Evolutionary conservation across 2,797 vertebrate species (phyloP), one percentile per base, ranked within the genome.

Genomic region (Phalloptychus januarius): DNA sequence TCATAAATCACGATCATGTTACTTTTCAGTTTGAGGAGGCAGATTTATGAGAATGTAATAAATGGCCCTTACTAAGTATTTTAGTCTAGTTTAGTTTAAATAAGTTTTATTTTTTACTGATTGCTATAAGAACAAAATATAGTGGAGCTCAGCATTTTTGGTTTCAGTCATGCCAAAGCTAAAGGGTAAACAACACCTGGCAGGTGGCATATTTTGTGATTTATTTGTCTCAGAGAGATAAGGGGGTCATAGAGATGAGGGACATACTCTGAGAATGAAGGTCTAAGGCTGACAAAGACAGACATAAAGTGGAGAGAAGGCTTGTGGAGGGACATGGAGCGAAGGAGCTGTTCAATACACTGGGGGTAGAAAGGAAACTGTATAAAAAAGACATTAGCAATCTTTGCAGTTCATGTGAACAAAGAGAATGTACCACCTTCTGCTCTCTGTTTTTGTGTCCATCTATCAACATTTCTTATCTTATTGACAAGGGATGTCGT

Each of bases 391-490:
- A 89, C 83, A 85, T 86, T 80, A 81, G 83, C 90, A 90, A 90
- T 92, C 83, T 89, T 71, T 79, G 83, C 87, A 92, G 90, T 85
- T 87, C 42, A 74, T 77, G 46, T 79, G 83, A 89, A 84, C 85
- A 82, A 80, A 85, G 86, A 28, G 31, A 69, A 75, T 83, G 72
- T 77, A 75, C 75, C 45, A 75, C 83, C 81, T 82, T 83, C 50
- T 78, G 71, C 80, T 73, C 73, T 79, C 71, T 79, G 71, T 69
- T 78, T 90, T 86, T 83, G 84, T 90, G 87, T 79, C 85, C 71
- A 33, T 90, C 88, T 92, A 91, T 95, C 92, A 89, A 85, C 65
- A 85, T 82, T 89, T 92, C 91, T 93, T 91, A 93, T 94, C 90
- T 87, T 83, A 89, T 83, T 93, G 90, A 91, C 79, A 92, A 89